Conservation (phyloP, 1,140 invertebrate species). For the Popillia japonica region DNA sequence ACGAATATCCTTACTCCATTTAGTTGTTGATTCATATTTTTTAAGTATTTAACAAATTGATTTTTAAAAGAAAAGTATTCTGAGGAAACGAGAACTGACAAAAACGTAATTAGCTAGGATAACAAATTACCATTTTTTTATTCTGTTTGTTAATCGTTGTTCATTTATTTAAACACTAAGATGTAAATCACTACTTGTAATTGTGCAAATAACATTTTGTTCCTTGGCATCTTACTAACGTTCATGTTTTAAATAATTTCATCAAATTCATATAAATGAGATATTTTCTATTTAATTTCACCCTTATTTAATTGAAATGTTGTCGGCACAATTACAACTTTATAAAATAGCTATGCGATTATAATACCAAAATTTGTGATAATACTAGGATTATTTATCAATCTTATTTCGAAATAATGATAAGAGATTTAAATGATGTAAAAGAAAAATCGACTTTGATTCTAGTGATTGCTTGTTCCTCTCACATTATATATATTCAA, state of each 20-base stretch:
- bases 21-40: slow-evolving; percentile 35
- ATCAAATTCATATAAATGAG: too few species aligned
- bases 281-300: too few species aligned
- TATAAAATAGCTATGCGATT: background rate
- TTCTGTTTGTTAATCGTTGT: slow-evolving; percentile 37
- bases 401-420: slow-evolving; percentile 10
- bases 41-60: slow-evolving; percentile 16
- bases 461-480: slow-evolving; percentile 32
- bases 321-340: slow-evolving; percentile 4
- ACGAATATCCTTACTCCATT: slow-evolving; percentile 71
- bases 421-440: background rate
- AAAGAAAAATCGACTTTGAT: slow-evolving; percentile 18
- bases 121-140: slow-evolving; percentile 37
- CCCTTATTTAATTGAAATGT: background rate
- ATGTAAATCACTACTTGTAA: background rate
- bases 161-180: background rate
- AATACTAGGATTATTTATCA: slow-evolving; percentile 17
- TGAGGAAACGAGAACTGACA: slow-evolving; percentile 25
- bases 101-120: slow-evolving; percentile 35
- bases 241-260: background rate
- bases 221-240: background rate
- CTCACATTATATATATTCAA: slow-evolving; percentile 17
- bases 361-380: slow-evolving; percentile 34
- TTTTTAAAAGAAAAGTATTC: slow-evolving; percentile 31
- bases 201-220: background rate